Evolutionary conservation across 1,140 invertebrate species (phyloP).

Genomic region (Belonocnema kinseyi): DNA sequence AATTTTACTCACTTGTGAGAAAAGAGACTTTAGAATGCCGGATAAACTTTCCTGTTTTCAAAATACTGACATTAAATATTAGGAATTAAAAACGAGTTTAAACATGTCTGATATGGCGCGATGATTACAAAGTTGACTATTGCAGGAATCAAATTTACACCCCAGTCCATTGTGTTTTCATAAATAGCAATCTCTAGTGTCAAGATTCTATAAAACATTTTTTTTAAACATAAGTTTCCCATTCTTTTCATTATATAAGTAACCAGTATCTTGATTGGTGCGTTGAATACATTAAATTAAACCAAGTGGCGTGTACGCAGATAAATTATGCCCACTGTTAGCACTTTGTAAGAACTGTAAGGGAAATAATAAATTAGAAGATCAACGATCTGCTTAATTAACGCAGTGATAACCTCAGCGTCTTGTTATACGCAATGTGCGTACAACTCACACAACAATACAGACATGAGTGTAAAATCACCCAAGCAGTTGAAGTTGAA

Average conservation of each 20-base stretch:
- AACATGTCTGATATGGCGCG: too few species aligned
- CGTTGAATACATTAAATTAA: conserved; percentile 21
- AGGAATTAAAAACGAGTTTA: too few species aligned
- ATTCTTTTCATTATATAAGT: conserved; percentile 6
- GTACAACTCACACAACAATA: neutral
- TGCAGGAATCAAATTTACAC: too few species aligned
- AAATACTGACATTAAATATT: too few species aligned
- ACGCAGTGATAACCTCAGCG: conserved; percentile 27
- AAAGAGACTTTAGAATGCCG: too few species aligned
- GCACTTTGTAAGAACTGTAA: conserved; percentile 26
- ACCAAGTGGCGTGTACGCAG: conserved; percentile 7
- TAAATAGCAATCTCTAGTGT: neutral
- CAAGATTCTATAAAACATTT: neutral
- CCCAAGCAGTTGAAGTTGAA: neutral
- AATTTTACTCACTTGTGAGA: neutral
- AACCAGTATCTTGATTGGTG: conserved; percentile 7
- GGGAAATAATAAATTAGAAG: conserved; percentile 32
- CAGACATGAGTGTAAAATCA: neutral
- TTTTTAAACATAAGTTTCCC: neutral
- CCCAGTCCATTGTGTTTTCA: too few species aligned
- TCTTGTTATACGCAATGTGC: conserved; percentile 30
- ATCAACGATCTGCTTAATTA: conserved; percentile 31
- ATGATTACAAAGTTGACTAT: too few species aligned
- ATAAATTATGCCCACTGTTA: conserved; percentile 13
- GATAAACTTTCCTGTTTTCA: too few species aligned